Base-by-base conservation (phyloP, 2,797 vertebrate genomes). In the Buphagus erythrorhynchus region DNA sequence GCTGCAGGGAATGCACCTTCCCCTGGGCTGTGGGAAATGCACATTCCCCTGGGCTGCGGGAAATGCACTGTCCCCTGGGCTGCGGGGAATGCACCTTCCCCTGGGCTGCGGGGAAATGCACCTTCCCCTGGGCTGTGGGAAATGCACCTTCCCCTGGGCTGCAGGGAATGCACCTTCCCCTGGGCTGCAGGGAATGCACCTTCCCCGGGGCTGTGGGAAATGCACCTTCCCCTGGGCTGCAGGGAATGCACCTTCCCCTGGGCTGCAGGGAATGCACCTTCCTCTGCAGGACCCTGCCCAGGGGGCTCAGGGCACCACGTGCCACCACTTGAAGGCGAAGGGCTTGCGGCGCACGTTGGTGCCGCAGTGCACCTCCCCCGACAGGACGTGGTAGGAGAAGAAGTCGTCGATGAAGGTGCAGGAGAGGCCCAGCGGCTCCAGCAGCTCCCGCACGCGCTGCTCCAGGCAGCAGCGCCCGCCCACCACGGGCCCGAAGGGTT, bases 401-500 rank as follows among this genome's bases (percentile, higher is more conserved):
- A 72, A 72, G 38, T 81, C 78, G 13, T 81, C 55, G 36, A 81
- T 42, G 78, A 81, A 69, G 78, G 78, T 69, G 66, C 78, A 81
- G 78, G 78, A 59, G 55, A 81, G 78, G 36, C 78, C 78, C 31
- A 81, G 78, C 20, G 78, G 78, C 78, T 81, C 65, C 65, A 81
- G 78, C 78, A 81, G 66, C 26, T 68, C 66, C 65, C 65, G 36
- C 31, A 59, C 54, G 2, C 77, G 65, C 45, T 58, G 52, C 77
- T 80, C 77, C 77, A 80, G 63, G 63, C 77, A 80, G 63, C 99
- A 99, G 58, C 28, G 93, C 11, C 98, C 98, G 0, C 98, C 52
- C 92, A 99, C 96, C 92, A 94, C 45, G 69, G 99, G 99, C 5
- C 99, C 99, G 5, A 99, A 99, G 5, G 99, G 99, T 74, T 99